phyloP scores from a whole-genome alignment of 1,140 invertebrate genomes.

The Drosophila carrolli region DNA sequence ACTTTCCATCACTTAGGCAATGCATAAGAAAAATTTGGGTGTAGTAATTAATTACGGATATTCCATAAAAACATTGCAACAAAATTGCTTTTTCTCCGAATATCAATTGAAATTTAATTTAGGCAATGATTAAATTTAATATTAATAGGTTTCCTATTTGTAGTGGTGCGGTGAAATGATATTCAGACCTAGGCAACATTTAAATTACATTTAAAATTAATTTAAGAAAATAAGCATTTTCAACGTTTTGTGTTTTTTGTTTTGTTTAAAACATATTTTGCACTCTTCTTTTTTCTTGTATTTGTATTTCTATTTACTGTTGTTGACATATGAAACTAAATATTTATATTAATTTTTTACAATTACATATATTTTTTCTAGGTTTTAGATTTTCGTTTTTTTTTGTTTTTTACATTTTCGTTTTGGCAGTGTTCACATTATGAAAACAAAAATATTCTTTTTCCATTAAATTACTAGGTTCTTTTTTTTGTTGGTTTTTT shows the following conservation, averaged over 20 bases:
- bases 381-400: conserved; percentile 39
- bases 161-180: conserved; percentile 39
- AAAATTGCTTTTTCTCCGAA: conserved; percentile 33
- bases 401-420: conserved; percentile 51
- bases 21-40: conserved; percentile 32
- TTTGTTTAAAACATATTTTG: conserved; percentile 83
- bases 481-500: conserved; percentile 22
- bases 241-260: conserved; percentile 55
- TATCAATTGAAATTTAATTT: conserved; percentile 36
- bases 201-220: conserved; percentile 71
- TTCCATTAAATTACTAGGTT: conserved; percentile 21
- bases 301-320: conserved; percentile 47
- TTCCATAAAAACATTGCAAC: conserved; percentile 44
- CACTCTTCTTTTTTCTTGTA: conserved; percentile 69
- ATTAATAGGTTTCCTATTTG: conserved; percentile 21
- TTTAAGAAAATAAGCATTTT: conserved; percentile 62
- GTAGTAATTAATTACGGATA: conserved; percentile 58
- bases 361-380: conserved; percentile 48
- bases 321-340: conserved; percentile 42
- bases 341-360: conserved; percentile 34
- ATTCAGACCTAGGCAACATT: conserved; percentile 60
- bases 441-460: conserved; percentile 61
- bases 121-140: conserved; percentile 10
- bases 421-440: conserved; percentile 78
- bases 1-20: conserved; percentile 65